Base-by-base conservation (phyloP, 2,113 vertebrate species). In the Poeciliopsis retropinna region DNA sequence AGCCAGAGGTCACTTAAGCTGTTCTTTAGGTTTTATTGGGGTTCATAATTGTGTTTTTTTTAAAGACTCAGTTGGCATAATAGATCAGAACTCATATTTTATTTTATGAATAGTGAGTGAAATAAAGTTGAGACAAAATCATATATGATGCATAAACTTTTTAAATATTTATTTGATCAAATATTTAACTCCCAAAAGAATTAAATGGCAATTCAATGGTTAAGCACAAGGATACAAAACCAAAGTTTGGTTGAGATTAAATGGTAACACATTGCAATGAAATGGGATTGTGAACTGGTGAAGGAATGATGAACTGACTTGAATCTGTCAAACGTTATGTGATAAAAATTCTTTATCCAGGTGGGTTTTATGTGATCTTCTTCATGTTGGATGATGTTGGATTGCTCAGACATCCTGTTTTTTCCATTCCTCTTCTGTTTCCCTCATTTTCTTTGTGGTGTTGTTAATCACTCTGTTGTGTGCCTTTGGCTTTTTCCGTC, bases 401-500 rank as follows among this genome's bases (percentile, higher is more conserved):
- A 61, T 31, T 63, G 61, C 15, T 32, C 25, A 57, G 17, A 17
- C 41, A 15, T 15, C 19, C 30, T 63, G 29, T 31, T 31, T 10
- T 63, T 31, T 6, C 29, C 60, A 70, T 57, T 51, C 65, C 22
- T 12, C 22, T 2, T 34, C 0, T n/a, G 4, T 31, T 62, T 66
- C 27, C 66, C 32, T 75, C 25, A 60, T 32, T 30, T 31, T 30
- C 80, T 80, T 27, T 60, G 12, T 65, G 30, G 10, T 15, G 30
- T 64, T 67, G 66, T 80, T 73, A 85, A 76, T 84, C 79, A 75
- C 73, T 67, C 31, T 67, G 28, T 32, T 62, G 64, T 70, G 61
- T 73, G 72, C 76, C 80, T 81, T 19, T 51, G 61, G 79, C 77
- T 64, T 51, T 57, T 74, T 17, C 70, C 80, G 82, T 72, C 74